Base-by-base conservation (phyloP, 1,140 invertebrate genomes). In the Leucophenga varia region DNA sequence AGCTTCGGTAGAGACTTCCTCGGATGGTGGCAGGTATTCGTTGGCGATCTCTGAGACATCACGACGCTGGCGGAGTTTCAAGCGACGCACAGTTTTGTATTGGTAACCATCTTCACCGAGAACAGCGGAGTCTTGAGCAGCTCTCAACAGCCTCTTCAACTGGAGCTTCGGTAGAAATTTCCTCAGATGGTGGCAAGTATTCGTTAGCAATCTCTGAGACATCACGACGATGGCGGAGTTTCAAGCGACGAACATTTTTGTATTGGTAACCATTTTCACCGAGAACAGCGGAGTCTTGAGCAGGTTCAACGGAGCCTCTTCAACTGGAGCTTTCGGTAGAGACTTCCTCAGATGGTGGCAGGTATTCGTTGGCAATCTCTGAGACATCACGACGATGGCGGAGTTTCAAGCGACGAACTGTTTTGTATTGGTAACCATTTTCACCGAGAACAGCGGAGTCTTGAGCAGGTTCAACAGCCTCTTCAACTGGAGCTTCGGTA, bases 171-270 rank as follows among this genome's bases (percentile, higher is more conserved):
- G 47, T 32, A 6, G 17, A 51, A 59, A 55, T 54, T 57, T 53
- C 63, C 37, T 64, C 61, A 19, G 40, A 21, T 12, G 67, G 65
- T 28, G 67, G 61, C 35, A 70, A 45, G 38, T 70, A 71, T 47
- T 67, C 67, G 48, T 51, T 57, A 21, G 47, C 57, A 48, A 64
- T 49, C 34, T 69, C 64, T 16, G 60, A 56, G 40, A 70, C 65
- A 54, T 70, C 65, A 28, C 65, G 63, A 70, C 65, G 65, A 37
- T 65, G 61, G 31, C 65, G 65, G 28, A 58, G 53, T 47, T 64
- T 70, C 30, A 70, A 48, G 19, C 65, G 65, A 40, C 61, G 61
- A n/a, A 70, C 65, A 38, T 61, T 63, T 51, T 70, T 70, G 52
- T 70, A 70, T 28, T 46, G 42, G 52, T 70, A 70, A 6, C 65